A percentile compares a stretch with the other conserved stretches of the same genome.
Evolutionary conservation across 2,113 vertebrate species (phyloP).

Genomic region (Theropithecus gelada): DNA sequence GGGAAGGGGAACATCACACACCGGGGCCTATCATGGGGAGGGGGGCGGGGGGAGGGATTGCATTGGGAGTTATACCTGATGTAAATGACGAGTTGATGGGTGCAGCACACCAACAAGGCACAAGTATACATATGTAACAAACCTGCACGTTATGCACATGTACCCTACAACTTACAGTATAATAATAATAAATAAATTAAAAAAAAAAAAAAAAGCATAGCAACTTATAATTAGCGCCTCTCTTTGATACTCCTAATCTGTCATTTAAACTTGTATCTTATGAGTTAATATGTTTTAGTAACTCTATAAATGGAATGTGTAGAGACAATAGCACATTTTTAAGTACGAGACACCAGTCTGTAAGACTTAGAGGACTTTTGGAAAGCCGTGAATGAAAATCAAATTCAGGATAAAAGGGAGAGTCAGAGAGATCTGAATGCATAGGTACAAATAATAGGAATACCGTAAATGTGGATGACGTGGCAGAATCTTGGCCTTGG

Average conservation of each 20-base stretch:
- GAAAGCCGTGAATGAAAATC: background rate
- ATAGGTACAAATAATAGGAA: background rate
- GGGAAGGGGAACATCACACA: too few species aligned
- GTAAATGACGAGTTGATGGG: too few species aligned
- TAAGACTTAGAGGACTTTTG: background rate
- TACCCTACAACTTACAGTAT: too few species aligned
- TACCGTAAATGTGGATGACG: background rate
- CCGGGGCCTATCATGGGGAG: too few species aligned
- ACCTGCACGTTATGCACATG: too few species aligned
- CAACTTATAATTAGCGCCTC: too few species aligned
- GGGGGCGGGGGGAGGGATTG: too few species aligned
- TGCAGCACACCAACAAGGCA: too few species aligned
- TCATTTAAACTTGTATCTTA: background rate
- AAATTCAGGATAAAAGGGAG: background rate
- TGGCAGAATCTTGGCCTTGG: background rate
- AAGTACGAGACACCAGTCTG: background rate
- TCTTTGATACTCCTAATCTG: background rate
- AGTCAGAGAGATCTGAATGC: background rate
- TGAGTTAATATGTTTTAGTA: background rate
- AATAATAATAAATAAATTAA: too few species aligned
- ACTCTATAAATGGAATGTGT: background rate
- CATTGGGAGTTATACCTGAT: too few species aligned
- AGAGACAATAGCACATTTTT: background rate
- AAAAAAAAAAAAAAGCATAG: background rate
- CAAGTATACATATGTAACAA: too few species aligned